Evolutionary conservation across 2,888 invertebrate species (phyloP).

Genomic region (Eilema sororculum): DNA sequence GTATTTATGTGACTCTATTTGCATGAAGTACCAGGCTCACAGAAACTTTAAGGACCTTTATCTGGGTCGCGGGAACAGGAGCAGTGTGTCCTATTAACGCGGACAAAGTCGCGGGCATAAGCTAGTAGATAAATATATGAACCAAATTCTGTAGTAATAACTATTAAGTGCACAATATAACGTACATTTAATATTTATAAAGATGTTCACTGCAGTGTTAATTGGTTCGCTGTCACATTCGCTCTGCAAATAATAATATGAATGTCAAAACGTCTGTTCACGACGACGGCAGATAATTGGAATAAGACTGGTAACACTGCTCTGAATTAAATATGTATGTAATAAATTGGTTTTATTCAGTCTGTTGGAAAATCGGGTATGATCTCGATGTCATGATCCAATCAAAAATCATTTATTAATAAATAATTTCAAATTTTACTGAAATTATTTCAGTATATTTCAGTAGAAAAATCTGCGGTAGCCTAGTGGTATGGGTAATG

Average conservation of each 20-base stretch:
- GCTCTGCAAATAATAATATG: conserved; percentile 22
- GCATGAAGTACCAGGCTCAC: too few species aligned
- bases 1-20: too few species aligned
- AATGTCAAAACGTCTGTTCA: conserved; percentile 32
- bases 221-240: conserved; percentile 17
- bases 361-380: not conserved
- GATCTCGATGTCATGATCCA: too few species aligned
- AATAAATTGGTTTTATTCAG: conserved; percentile 6
- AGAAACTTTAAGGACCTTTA: too few species aligned
- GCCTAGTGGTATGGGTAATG: too few species aligned
- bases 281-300: conserved; percentile 13
- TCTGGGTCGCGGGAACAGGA: too few species aligned
- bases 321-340: conserved; percentile 10
- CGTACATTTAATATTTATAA: conserved; percentile 20
- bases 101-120: too few species aligned
- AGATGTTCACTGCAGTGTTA: conserved; percentile 10
- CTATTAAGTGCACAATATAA: conserved; percentile 14
- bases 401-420: too few species aligned
- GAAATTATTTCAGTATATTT: too few species aligned
- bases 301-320: conserved; percentile 1
- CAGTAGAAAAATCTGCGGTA: too few species aligned
- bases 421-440: too few species aligned
- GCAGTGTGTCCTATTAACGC: too few species aligned
- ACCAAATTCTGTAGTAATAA: not conserved
- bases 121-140: not conserved